Evolutionary conservation across 2,888 invertebrate genomes (phyloP).

Genomic region (Leptopterna dolabrata): DNA sequence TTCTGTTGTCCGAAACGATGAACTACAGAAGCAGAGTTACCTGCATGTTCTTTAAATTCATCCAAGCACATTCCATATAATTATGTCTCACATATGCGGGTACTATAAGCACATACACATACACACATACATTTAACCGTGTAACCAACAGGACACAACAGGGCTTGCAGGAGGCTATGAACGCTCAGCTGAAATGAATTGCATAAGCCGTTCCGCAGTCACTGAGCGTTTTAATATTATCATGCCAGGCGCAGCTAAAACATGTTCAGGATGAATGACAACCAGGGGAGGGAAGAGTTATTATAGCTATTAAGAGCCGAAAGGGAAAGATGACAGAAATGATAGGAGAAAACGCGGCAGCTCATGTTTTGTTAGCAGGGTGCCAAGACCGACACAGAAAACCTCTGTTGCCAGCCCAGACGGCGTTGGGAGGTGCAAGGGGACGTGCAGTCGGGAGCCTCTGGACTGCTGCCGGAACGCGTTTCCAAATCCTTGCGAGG

Average conservation of each 20-base stretch:
- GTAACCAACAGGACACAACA: too few species aligned
- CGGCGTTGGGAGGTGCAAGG: neutral
- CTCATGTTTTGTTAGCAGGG: constrained; percentile 28
- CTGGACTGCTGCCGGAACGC: neutral
- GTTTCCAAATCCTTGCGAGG: neutral
- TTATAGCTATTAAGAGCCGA: neutral
- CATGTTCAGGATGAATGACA: neutral
- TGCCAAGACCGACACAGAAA: constrained; percentile 8
- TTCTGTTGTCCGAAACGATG: too few species aligned
- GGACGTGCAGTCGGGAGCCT: neutral
- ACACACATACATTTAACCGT: too few species aligned
- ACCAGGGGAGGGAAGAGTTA: neutral
- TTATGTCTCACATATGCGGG: too few species aligned
- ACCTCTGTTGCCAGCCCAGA: constrained; percentile 20
- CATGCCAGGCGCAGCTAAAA: neutral
- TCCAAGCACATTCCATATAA: too few species aligned
- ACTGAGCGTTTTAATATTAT: neutral
- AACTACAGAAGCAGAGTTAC: too few species aligned
- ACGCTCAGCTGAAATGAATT: neutral
- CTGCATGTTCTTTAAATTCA: too few species aligned
- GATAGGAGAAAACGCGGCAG: constrained; percentile 1
- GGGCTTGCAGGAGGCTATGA: too few species aligned
- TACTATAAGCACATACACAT: too few species aligned
- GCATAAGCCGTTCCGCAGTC: neutral
- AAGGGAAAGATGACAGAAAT: neutral